phyloP scores from a whole-genome alignment of 2,113 vertebrate genomes.

The Hyperopisus bebe region DNA sequence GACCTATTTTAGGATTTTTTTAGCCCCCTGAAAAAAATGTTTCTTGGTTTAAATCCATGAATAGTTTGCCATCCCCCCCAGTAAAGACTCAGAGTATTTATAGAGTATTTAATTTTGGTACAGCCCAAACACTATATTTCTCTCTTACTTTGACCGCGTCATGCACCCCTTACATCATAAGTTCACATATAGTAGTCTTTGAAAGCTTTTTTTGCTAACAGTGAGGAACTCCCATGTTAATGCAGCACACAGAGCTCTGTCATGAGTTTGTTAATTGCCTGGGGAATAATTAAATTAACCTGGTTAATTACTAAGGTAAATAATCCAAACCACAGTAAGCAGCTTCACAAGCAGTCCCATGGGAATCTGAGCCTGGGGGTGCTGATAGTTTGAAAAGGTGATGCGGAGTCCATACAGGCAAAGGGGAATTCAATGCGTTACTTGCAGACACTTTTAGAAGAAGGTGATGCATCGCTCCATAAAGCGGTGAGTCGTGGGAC shows the following conservation, averaged over 20 bases:
- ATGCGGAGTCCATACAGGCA: not conserved
- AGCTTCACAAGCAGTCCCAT: not conserved
- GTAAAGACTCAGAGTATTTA: not conserved
- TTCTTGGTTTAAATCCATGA: not conserved
- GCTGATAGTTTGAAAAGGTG: not conserved
- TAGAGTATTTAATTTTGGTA: not conserved
- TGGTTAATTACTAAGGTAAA: not conserved
- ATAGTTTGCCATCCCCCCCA: not conserved
- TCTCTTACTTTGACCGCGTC: not conserved
- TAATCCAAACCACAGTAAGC: not conserved
- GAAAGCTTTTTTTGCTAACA: not conserved
- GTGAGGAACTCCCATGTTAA: not conserved
- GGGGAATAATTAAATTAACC: not conserved
- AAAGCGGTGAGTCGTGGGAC: not conserved
- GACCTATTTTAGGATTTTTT: not conserved
- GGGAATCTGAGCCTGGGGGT: not conserved
- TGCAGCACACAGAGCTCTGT: not conserved
- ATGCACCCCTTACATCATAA: not conserved
- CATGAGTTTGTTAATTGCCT: not conserved
- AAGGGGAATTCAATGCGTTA: not conserved
- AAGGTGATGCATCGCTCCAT: not conserved
- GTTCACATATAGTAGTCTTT: not conserved
- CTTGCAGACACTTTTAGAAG: not conserved
- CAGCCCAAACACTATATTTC: not conserved
- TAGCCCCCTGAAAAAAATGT: not conserved